phyloP scores from a whole-genome alignment of 2,888 invertebrate genomes.

The Drepanosiphum platanoidis region DNA sequence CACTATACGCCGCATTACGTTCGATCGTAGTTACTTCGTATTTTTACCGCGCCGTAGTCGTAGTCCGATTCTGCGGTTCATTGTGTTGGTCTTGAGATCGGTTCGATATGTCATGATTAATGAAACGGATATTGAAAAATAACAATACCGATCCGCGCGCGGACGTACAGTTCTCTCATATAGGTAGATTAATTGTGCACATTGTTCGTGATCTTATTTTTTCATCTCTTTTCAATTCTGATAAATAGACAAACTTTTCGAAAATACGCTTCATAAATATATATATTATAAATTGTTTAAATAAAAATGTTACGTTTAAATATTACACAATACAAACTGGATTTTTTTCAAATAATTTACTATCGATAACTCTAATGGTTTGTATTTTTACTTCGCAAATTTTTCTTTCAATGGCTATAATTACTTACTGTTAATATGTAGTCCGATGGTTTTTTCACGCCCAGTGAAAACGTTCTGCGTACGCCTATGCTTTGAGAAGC shows the following conservation, averaged over 20 bases:
- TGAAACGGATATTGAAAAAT: slow-evolving; percentile 22
- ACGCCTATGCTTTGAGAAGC: too few species aligned
- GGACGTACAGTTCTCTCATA: slow-evolving; percentile 1
- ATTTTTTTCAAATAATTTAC: too few species aligned
- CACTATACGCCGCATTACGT: neutral
- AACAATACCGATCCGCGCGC: slow-evolving; percentile 18
- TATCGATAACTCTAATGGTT: neutral
- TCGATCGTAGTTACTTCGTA: neutral
- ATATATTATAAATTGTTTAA: neutral
- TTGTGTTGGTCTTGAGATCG: slow-evolving; percentile 25
- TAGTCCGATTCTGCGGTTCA: neutral
- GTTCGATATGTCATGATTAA: slow-evolving; percentile 23
- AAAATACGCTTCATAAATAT: too few species aligned
- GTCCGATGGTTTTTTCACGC: too few species aligned
- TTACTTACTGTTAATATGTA: too few species aligned
- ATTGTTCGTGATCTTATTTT: slow-evolving; percentile 16
- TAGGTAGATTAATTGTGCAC: slow-evolving; percentile 24
- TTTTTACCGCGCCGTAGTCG: neutral
- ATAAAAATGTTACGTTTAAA: too few species aligned
- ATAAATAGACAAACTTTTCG: neutral
- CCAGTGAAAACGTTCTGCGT: too few species aligned
- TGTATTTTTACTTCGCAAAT: too few species aligned
- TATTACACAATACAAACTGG: too few species aligned
- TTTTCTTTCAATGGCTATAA: too few species aligned
- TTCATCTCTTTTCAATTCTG: neutral